These are phyloP conservation scores for Centropus unirufus DNA, from an alignment of 2,113 vertebrate species.

Conservation along the genomic window DNA sequence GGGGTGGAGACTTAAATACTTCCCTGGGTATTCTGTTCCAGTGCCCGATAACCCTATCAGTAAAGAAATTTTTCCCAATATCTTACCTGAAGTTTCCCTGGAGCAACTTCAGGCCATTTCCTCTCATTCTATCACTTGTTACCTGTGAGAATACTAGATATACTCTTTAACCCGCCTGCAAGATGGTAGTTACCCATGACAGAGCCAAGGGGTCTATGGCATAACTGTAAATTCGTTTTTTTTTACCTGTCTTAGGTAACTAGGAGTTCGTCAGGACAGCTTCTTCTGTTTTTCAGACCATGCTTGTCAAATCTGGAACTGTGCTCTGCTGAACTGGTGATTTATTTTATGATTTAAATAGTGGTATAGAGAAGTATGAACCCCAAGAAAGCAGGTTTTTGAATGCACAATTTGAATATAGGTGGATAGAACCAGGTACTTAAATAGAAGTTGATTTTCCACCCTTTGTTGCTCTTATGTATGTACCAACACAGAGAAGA, in stretches of 20 bases:
- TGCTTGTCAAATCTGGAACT: neutral
- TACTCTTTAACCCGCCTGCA: neutral
- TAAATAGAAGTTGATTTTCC: neutral
- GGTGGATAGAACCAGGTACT: neutral
- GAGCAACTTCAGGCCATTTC: no score
- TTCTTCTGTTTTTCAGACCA: neutral
- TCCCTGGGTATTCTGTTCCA: no score
- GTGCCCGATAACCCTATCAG: no score
- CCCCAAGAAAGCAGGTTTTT: neutral
- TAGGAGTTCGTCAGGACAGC: neutral
- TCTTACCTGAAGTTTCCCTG: no score
- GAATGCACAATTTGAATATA: neutral
- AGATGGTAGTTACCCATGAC: neutral
- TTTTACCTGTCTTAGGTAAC: neutral
- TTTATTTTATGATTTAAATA: neutral
- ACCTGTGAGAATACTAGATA: no score
- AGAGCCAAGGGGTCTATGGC: neutral
- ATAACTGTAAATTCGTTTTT: neutral
- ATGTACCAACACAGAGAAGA: neutral
- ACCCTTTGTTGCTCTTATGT: neutral
- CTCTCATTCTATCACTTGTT: no score
- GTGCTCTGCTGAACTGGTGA: neutral
- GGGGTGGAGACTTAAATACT: no score
- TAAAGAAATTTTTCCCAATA: no score
- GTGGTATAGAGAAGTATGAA: neutral